Evolutionary conservation across 2,113 vertebrate species (phyloP), one percentile per base, ranked within the genome.

Genomic region (Lepus timidus): DNA sequence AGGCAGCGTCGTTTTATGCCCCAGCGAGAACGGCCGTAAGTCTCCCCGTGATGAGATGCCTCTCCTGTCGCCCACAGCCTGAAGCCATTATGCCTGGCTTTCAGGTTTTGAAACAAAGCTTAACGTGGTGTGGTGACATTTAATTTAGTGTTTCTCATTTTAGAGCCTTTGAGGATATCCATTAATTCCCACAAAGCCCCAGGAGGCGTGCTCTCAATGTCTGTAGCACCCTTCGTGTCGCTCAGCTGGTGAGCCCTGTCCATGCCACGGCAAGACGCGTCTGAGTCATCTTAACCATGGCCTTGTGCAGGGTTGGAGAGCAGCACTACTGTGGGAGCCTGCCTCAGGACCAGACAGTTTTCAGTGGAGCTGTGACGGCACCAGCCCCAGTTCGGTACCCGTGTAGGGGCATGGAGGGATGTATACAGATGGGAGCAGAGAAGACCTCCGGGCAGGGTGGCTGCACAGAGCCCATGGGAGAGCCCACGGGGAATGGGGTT

Each of bases 141-240:
- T 95, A 96, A 95, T 90, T 97, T 93, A 95, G 65, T 74, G 85
- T 93, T 78, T 90, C 94, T 97, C 96, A 88, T 96, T 96, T 92
- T 90, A 92, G 39, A 95, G 81, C 81, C 78, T 85, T 97, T 95
- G 92, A 85, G 93, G 90, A 85, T 93, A 95, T 90, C 97, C 95
- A 96, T 96, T 91, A 96, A 90, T 93, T 96, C 93, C 88, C 87
- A 51, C 39, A 44, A 88, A 75, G 1, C 85, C 97, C 95, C 88
- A 78, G 90, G 96, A 88, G 96, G 88, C 64, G 4, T 49, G 74
- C 95, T 88, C 90, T 90, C 92, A 80, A 74, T 90, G 74, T 61
- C 90, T 17, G 64, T 27, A 31, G 73, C 16, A 36, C 94, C 67
- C 88, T 84, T 92, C 93, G 73, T 51, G 55, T 88, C 70, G 36